Conservation (phyloP, 2,113 vertebrate genomes). For the Daboia siamensis region DNA sequence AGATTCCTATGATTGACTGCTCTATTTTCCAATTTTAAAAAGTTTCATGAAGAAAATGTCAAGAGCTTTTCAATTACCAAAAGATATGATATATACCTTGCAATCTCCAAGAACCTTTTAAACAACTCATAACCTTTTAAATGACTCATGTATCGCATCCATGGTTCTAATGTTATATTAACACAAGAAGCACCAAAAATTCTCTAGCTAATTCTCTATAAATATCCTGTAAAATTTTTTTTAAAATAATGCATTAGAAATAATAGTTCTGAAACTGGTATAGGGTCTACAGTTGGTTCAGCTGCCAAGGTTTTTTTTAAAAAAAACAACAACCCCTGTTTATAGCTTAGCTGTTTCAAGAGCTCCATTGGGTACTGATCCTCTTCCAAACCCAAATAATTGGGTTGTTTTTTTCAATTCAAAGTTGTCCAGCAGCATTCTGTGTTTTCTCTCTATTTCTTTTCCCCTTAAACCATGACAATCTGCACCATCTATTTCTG, state of each 20-base stretch:
- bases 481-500: not conserved
- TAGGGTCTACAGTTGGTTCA: not conserved
- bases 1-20: not conserved
- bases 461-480: not conserved
- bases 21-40: conserved; percentile 4
- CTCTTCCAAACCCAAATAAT: not conserved
- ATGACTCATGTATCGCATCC: not conserved
- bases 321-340: not conserved
- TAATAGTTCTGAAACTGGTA: not conserved
- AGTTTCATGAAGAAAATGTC: conserved; percentile 6
- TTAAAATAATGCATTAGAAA: not conserved
- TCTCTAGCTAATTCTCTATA: not conserved
- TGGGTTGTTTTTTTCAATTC: not conserved
- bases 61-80: not conserved
- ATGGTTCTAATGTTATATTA: not conserved
- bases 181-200: not conserved
- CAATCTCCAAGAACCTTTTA: not conserved
- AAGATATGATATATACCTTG: not conserved
- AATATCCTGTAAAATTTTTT: not conserved
- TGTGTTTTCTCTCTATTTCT: not conserved
- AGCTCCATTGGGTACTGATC: not conserved
- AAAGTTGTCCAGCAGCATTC: not conserved
- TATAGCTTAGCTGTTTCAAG: not conserved
- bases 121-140: not conserved
- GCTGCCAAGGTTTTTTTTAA: not conserved